Evolutionary conservation across 2,888 invertebrate genomes (phyloP), one percentile per base, ranked within the genome.

Genomic region (Malthinus flaveolus): DNA sequence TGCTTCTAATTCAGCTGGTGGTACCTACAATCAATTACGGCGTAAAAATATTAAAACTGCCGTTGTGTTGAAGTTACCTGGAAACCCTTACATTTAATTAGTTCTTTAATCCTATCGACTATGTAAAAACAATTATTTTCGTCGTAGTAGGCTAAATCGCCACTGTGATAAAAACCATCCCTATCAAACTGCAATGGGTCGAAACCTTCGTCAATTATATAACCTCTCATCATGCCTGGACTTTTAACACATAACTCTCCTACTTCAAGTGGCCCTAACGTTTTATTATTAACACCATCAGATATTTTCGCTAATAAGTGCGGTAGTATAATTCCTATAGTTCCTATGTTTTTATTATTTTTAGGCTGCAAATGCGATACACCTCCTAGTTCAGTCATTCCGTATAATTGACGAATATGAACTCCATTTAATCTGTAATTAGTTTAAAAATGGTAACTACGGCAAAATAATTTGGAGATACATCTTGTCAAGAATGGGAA

Each of bases 211-310:
- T 91, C 86, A 7, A 86, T 86, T 71, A 87, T 82, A 75, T 95
- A 95, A 0, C 93, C 91, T 71, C 89, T 87, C 67, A 66, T 68
- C 3, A 65, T 31, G 42, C 87, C 80, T 13, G 87, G 86, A 0
- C 91, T 89, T 72, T 88, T 88, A 50, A 93, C 85, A 76, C 89
- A 90, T 1, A 94, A 74, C 77, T 95, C 94, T n/a, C 95, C 95
- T 49, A 83, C 82, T 71, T 87, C 69, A 53, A 83, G 78, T 0
- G 85, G 80, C 0, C 86, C 86, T 34, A 89, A 69, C 8, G 76
- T 68, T 69, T 82, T 75, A 0, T 85, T 85, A 1, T 81, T 87
- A 49, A 85, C 85, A 48, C 82, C 75, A 71, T 87, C 83, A 48
- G 47, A 48, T 9, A 84, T 65, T 79, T 85, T 87, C 56, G 84